A percentile compares a stretch with the other conserved stretches of the same genome.
phyloP scores from a whole-genome alignment of 2,113 vertebrate species.

The Callipepla californica region DNA sequence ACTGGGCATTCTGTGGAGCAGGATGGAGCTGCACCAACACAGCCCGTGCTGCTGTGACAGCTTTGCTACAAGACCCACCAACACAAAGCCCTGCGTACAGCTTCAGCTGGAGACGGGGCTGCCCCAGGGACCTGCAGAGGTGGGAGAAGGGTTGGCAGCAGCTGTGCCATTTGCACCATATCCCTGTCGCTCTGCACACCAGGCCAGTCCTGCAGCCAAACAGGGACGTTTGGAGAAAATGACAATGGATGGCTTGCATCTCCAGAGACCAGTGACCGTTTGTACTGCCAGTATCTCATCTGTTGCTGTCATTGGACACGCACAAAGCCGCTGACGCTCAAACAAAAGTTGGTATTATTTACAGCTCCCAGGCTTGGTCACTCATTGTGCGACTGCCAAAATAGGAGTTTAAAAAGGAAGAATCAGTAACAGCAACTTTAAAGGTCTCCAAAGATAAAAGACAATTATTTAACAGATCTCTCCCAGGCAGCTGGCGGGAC shows the following conservation, averaged over 20 bases:
- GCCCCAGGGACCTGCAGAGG: rapidly evolving
- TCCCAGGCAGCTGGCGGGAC: background rate
- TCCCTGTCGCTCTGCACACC: rapidly evolving
- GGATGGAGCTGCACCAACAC: background rate
- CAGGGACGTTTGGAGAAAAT: rapidly evolving
- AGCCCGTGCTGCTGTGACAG: rapidly evolving
- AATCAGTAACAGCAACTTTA: background rate
- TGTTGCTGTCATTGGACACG: background rate
- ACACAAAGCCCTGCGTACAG: rapidly evolving
- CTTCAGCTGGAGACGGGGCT: background rate
- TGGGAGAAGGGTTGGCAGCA: background rate
- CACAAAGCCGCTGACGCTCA: background rate
- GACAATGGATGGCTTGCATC: rapidly evolving
- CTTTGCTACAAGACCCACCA: background rate
- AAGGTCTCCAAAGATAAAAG: background rate
- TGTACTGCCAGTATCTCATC: background rate
- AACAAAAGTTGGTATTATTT: background rate
- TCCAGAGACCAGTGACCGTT: background rate
- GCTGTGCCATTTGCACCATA: rapidly evolving
- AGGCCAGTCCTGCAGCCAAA: background rate
- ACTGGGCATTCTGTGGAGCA: background rate
- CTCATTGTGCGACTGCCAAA: background rate
- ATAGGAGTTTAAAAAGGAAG: background rate
- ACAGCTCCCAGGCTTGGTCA: background rate
- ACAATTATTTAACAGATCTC: background rate